phyloP scores from a whole-genome alignment of 2,888 invertebrate genomes.

The Phortica magna region DNA sequence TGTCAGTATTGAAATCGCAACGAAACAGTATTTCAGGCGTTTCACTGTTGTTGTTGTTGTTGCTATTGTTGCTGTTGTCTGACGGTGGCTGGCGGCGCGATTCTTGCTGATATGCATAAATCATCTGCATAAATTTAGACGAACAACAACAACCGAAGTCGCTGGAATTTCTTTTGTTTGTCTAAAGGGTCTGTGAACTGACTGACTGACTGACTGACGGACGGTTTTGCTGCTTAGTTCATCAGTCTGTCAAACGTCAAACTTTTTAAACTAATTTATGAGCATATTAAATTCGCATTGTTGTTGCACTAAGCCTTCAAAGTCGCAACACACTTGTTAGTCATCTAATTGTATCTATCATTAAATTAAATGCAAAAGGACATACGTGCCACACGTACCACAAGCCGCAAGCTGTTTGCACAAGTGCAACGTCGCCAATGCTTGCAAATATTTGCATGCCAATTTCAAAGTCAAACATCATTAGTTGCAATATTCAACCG shows the following conservation, averaged over 20 bases:
- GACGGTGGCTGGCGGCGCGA: not conserved
- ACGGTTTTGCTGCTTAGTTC: constrained; percentile 47
- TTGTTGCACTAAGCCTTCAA: constrained; percentile 5
- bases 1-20: not conserved
- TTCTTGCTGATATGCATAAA: constrained; percentile 63
- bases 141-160: constrained; percentile 37
- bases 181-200: constrained; percentile 3
- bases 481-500: constrained; percentile 26
- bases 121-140: constrained; percentile 70
- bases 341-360: too few species aligned
- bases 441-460: constrained; percentile 19
- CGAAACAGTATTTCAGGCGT: not conserved
- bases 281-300: not conserved
- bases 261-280: not conserved
- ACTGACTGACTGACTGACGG: constrained; percentile 28
- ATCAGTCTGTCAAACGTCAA: constrained; percentile 40
- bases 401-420: not conserved
- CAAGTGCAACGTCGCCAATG: constrained; percentile 16
- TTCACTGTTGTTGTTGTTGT: not conserved
- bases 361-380: not conserved
- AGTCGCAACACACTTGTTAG: too few species aligned
- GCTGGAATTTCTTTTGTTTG: constrained; percentile 69
- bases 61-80: not conserved
- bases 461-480: constrained; percentile 26
- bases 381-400: not conserved